Conservation (phyloP, 35 echinoderm and acorn worm species). For the Apostichopus parvimensis region DNA sequence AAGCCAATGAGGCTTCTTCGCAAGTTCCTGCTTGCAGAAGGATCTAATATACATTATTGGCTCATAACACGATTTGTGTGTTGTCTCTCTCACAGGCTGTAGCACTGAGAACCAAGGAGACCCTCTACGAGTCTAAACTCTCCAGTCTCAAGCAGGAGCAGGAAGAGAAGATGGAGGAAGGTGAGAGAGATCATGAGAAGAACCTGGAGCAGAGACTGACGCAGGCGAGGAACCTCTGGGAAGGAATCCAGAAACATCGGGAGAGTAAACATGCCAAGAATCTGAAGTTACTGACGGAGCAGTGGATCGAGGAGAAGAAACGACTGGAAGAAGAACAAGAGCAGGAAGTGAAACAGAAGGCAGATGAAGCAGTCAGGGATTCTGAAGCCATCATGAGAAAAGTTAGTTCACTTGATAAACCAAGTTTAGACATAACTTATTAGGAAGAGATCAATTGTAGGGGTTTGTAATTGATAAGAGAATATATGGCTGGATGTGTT, state of each 20-base stretch:
- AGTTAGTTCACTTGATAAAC: background rate
- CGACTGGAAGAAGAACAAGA: constrained; percentile 12
- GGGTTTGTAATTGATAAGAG: no score
- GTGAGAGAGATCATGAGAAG: background rate
- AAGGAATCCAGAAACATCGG: constrained; percentile 35
- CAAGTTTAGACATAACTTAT: no score
- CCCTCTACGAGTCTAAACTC: constrained; percentile 16
- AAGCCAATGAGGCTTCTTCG: no score
- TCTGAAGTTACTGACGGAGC: constrained; percentile 20
- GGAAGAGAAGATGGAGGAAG: constrained; percentile 4
- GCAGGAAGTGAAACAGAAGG: constrained; percentile 13
- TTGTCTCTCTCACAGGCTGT: background rate
- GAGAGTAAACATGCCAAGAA: constrained; percentile 36
- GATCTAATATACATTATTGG: no score
- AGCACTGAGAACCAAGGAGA: constrained; percentile 2
- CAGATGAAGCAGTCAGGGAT: constrained; percentile 23
- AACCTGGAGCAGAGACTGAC: constrained; percentile 30
- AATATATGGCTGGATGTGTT: no score
- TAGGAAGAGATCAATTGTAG: no score
- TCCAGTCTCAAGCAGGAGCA: constrained; percentile 9
- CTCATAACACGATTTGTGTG: no score
- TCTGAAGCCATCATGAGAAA: constrained; percentile 34
- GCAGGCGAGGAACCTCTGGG: constrained; percentile 15
- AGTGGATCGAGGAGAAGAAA: constrained; percentile 53
- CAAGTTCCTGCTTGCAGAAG: no score